Conservation (phyloP, 2,113 vertebrate genomes). For the Corydoras sp. region DNA sequence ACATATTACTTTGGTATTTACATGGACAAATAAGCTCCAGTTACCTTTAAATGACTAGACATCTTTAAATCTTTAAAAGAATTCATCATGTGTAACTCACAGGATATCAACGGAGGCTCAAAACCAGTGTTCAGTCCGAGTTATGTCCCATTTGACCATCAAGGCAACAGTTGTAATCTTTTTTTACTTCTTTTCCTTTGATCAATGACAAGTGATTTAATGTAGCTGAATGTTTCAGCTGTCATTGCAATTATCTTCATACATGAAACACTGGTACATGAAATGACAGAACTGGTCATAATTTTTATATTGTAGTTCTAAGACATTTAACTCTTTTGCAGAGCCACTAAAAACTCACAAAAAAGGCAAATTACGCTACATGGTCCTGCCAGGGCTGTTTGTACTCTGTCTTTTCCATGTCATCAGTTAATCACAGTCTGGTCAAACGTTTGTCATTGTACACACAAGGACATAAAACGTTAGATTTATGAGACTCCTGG, state of each 20-base stretch:
- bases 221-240: slow-evolving; percentile 12
- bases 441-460: slow-evolving; percentile 6
- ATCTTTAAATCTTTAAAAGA: neutral
- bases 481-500: slow-evolving; percentile 18
- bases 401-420: neutral
- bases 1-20: no score
- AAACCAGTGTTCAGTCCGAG: neutral
- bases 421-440: slow-evolving; percentile 9
- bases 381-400: neutral
- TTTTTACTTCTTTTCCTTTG: slow-evolving; percentile 13
- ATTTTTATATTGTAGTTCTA: neutral
- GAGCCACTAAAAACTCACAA: neutral
- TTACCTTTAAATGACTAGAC: neutral
- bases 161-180: neutral
- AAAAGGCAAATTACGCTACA: neutral
- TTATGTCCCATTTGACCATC: slow-evolving; percentile 15
- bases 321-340: slow-evolving; percentile 4
- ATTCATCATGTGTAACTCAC: neutral
- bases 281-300: slow-evolving; percentile 1
- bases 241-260: neutral
- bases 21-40: neutral
- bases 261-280: neutral
- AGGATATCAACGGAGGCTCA: neutral
- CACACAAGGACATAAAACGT: neutral
- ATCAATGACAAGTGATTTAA: neutral